phyloP scores from a whole-genome alignment of 2,113 vertebrate genomes.

The Saccopteryx leptura region DNA sequence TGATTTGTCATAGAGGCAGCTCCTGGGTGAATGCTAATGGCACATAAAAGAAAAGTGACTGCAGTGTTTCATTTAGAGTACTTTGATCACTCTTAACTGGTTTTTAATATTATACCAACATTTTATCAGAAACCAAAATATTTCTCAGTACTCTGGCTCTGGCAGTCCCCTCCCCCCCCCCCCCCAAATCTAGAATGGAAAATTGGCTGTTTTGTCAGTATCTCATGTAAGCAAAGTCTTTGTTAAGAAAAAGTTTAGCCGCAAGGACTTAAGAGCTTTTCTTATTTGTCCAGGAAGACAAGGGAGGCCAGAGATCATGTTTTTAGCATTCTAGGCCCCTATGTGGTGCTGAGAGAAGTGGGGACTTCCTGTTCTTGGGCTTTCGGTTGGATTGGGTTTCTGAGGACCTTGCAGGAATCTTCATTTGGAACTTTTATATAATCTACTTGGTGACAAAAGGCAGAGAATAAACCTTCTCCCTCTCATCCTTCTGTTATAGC shows the following conservation, averaged over 20 bases:
- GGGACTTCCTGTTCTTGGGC: background rate
- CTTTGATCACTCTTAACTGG: constrained; percentile 67
- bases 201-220: background rate
- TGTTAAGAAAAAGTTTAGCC: background rate
- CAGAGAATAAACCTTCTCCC: background rate
- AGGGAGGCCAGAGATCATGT: background rate
- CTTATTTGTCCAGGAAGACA: background rate
- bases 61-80: constrained; percentile 20
- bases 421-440: constrained; percentile 32
- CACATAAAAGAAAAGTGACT: background rate
- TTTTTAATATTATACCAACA: constrained; percentile 66
- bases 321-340: background rate
- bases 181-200: background rate
- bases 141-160: constrained; percentile 51
- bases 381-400: background rate
- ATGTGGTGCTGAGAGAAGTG: too few species aligned
- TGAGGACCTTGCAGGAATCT: background rate
- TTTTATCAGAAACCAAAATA: constrained; percentile 62
- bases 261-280: background rate
- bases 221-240: background rate
- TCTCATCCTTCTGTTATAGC: background rate
- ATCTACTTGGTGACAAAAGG: background rate
- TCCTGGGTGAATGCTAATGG: constrained; percentile 11
- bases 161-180: background rate
- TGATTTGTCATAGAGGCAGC: constrained; percentile 27